Evolutionary conservation across 2,888 invertebrate genomes (phyloP), one percentile per base, ranked within the genome.

Genomic region (Cheilosia urbana): DNA sequence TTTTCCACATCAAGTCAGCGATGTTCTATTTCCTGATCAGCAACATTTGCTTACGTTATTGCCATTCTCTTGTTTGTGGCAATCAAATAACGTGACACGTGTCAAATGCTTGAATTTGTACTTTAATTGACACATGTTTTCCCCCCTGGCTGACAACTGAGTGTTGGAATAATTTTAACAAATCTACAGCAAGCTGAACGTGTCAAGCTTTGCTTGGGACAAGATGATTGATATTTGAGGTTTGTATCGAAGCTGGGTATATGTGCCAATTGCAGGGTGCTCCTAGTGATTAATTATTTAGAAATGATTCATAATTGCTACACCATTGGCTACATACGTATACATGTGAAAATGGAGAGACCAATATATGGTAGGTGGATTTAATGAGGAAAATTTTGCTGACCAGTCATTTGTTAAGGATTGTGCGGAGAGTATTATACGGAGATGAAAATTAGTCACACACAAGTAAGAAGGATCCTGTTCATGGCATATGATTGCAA

Each of bases 111-210:
- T 27, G 42, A 7, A 42, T 60, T n/a, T 60, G 62, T 19, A 47
- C 51, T 4, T 40, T 65, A 65, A 65, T 65, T 65, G 65, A 65
- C 65, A 65, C 49, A n/a, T 51, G 51, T 51, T 65, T 27, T 47
- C 45, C 19, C 19, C 17, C 17, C n/a, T 13, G 17, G 21, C 47
- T 63, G 47, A 63, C 45, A 60, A 9, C 24, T 40, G 34, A 37
- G 7, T 17, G 17, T 17, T 40, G 40, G 21, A 24, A 53, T 53
- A 15, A 53, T 53, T 53, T 53, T 24, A 27, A n/a, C 15, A 53
- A 53, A 53, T 27, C 51, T 53, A 15, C 24, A 53, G 27, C 27
- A 53, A 55, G n/a, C 27, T 55, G n/a, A 34, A 55, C 30, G 27
- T 55, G 55, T 53, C 53, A 34, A 17, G 30, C 7, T 30, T 17